Percentiles rank a stretch among this genome's conserved stretches.
Evolutionary conservation across 2,113 vertebrate genomes (phyloP).

Genomic region (Anarhynchus alexandrinus): DNA sequence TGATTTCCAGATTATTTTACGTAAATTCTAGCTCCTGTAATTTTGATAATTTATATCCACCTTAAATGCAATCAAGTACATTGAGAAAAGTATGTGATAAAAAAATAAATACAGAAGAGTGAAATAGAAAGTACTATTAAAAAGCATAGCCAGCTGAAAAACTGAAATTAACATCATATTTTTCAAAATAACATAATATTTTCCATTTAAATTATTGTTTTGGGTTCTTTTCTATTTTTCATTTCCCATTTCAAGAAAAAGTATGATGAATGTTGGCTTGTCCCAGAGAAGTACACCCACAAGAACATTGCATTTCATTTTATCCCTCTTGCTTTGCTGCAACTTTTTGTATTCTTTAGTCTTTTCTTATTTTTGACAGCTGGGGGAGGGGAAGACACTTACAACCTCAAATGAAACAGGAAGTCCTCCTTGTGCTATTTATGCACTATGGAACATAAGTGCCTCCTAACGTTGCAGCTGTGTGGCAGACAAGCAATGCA

Average conservation of each 20-base stretch:
- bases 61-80: not conserved
- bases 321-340: not conserved
- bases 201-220: not conserved
- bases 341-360: not conserved
- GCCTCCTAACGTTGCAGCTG: not conserved
- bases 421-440: not conserved
- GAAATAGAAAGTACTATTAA: not conserved
- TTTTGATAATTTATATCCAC: not conserved
- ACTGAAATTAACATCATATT: not conserved
- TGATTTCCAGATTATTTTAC: not conserved
- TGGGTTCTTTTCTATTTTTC: not conserved
- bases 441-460: not conserved
- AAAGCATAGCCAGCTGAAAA: not conserved
- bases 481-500: not conserved
- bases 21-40: not conserved
- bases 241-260: not conserved
- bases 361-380: not conserved
- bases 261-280: not conserved
- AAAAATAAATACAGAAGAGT: not conserved
- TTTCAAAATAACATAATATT: not conserved
- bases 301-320: not conserved
- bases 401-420: not conserved
- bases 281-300: not conserved
- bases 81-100: not conserved
- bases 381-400: not conserved